phyloP scores from a whole-genome alignment of 2,888 invertebrate genomes.

The Ormia ochracea region DNA sequence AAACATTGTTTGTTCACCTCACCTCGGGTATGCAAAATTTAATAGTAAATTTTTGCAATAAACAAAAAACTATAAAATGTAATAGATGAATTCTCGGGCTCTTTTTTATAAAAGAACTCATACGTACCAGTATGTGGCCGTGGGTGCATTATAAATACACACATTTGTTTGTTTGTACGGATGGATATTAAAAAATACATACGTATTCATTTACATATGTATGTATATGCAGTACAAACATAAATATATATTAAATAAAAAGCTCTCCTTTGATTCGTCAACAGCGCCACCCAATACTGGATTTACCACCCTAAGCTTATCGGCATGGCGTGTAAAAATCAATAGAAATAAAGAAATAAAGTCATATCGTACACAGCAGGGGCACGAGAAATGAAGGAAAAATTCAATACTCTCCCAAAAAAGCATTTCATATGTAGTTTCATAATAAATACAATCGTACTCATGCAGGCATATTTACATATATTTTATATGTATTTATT shows the following conservation, averaged over 20 bases:
- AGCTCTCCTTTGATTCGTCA: slow-evolving; percentile 56
- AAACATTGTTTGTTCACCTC: slow-evolving; percentile 48
- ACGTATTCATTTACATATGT: too few species aligned
- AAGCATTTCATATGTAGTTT: slow-evolving; percentile 47
- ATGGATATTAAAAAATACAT: slow-evolving; percentile 16
- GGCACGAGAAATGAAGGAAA: not conserved
- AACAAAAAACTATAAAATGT: slow-evolving; percentile 15
- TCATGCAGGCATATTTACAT: too few species aligned
- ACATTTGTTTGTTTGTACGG: not conserved
- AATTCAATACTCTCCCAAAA: not conserved
- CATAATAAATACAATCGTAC: too few species aligned
- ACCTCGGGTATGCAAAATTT: slow-evolving; percentile 43
- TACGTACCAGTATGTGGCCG: not conserved
- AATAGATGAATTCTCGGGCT: slow-evolving; percentile 50
- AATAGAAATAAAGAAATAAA: slow-evolving; percentile 11
- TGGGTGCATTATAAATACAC: not conserved
- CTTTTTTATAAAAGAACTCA: slow-evolving; percentile 14
- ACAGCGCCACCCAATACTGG: slow-evolving; percentile 27
- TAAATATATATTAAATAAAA: slow-evolving; percentile 10
- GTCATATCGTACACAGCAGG: slow-evolving; percentile 11
- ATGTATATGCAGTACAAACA: too few species aligned
- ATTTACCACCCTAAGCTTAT: slow-evolving; percentile 29
- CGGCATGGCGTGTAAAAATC: slow-evolving; percentile 4
- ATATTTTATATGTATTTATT: too few species aligned
- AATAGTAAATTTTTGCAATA: slow-evolving; percentile 37